Evolutionary conservation across 2,888 invertebrate genomes (phyloP).

Genomic region (Tromatobia lineatoria): DNA sequence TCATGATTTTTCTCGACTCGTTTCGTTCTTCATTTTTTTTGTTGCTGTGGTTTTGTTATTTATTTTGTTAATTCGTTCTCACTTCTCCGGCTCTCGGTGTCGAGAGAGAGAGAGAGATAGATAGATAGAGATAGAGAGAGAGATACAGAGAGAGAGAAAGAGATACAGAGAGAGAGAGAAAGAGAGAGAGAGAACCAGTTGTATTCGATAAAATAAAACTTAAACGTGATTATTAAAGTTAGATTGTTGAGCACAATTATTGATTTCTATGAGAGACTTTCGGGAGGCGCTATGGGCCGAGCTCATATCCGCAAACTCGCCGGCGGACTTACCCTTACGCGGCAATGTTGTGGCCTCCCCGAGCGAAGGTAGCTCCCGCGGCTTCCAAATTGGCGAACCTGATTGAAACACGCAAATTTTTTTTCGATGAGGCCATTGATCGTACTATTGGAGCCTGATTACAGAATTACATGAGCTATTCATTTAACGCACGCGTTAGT

Average conservation of each 20-base stretch:
- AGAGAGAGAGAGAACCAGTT: constrained; percentile 56
- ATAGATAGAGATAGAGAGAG: no score
- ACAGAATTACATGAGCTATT: not conserved
- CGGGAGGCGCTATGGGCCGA: constrained; percentile 87
- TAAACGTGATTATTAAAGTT: constrained; percentile 85
- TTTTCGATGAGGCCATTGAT: constrained; percentile 49
- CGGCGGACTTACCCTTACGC: constrained; percentile 87
- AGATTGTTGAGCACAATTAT: constrained; percentile 85
- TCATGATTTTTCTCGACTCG: constrained; percentile 71
- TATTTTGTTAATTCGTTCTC: constrained; percentile 71
- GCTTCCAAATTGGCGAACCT: constrained; percentile 99
- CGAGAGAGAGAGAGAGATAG: constrained; percentile 72
- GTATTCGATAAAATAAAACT: constrained; percentile 80
- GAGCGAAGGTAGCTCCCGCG: constrained; percentile 91
- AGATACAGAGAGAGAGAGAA: constrained; percentile 16
- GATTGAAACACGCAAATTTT: constrained; percentile 79
- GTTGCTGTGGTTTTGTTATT: constrained; percentile 49
- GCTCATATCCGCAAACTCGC: constrained; percentile 86
- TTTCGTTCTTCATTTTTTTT: constrained; percentile 71
- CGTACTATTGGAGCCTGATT: constrained; percentile 45
- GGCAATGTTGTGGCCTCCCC: constrained; percentile 89
- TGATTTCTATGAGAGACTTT: constrained; percentile 87
- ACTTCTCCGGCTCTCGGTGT: constrained; percentile 52
- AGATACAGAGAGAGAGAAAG: constrained; percentile 10
- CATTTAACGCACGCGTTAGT: constrained; percentile 15